These are phyloP conservation scores for Molossus molossus DNA, from an alignment of 2,797 vertebrate species.

Conservation along the genomic window DNA sequence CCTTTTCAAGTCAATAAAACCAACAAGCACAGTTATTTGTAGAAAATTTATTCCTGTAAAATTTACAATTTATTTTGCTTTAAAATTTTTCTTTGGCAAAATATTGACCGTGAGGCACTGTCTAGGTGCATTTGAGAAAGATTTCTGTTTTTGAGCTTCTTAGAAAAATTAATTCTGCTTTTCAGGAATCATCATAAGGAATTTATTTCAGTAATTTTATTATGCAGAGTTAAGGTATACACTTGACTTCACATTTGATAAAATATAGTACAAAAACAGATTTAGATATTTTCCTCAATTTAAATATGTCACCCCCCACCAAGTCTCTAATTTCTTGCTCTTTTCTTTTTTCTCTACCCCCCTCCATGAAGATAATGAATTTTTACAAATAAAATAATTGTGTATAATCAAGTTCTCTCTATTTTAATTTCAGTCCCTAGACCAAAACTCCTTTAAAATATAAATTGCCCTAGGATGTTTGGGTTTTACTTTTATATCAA, in stretches of 20 bases:
- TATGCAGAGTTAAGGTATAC: constrained; percentile 72
- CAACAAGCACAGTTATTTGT: not conserved
- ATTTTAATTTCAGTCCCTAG: constrained; percentile 62
- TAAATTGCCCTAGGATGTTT: constrained; percentile 61
- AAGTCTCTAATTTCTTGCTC: constrained; percentile 35
- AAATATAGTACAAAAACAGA: constrained; percentile 71
- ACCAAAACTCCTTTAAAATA: constrained; percentile 74
- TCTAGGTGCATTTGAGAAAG: constrained; percentile 8
- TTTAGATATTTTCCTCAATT: constrained; percentile 47
- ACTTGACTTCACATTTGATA: constrained; percentile 69
- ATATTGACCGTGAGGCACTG: not conserved
- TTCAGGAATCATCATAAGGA: constrained; percentile 62
- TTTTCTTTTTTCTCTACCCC: constrained; percentile 17
- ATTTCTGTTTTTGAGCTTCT: constrained; percentile 72
- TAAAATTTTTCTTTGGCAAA: not conserved
- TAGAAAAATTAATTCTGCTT: constrained; percentile 73
- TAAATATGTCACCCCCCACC: not conserved
- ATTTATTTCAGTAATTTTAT: constrained; percentile 74
- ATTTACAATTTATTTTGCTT: not conserved
- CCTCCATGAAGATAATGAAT: constrained; percentile 50
- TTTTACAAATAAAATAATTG: constrained; percentile 75
- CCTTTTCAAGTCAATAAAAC: constrained; percentile 21
- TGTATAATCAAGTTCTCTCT: constrained; percentile 37
- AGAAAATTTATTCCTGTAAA: constrained; percentile 18
- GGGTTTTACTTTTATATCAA: constrained; percentile 68